Percentiles rank a stretch among this genome's conserved stretches.
These are phyloP conservation scores for Syngnathus rostellatus DNA, from an alignment of 2,797 vertebrate species.

Conservation along the genomic window DNA sequence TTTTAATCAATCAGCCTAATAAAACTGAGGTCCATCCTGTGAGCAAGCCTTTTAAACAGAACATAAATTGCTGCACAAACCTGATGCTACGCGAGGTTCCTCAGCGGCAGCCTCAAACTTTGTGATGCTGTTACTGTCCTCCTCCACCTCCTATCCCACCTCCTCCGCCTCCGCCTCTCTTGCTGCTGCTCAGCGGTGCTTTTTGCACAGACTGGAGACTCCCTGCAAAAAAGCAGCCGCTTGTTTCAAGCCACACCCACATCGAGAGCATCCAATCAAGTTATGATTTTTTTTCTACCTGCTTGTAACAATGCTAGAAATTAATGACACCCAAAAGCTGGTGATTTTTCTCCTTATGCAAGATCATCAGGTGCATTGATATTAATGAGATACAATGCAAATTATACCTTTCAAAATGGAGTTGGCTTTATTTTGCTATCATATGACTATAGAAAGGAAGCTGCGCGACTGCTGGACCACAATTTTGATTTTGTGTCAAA, in stretches of 20 bases:
- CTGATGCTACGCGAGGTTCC: conserved; percentile 25
- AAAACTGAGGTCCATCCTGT: background rate
- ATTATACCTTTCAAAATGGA: background rate
- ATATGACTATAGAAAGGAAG: too few species aligned
- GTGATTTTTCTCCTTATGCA: background rate
- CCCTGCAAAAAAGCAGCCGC: conserved; percentile 22
- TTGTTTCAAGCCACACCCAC: conserved; percentile 53
- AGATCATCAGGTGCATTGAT: background rate
- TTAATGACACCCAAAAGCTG: background rate
- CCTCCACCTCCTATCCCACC: conserved; percentile 14
- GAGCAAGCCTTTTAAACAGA: background rate
- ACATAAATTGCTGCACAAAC: conserved; percentile 31
- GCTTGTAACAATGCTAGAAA: background rate
- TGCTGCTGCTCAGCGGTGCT: conserved; percentile 18
- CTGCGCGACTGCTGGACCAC: too few species aligned
- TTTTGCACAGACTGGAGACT: conserved; percentile 19
- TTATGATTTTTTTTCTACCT: background rate
- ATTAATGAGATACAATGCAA: background rate
- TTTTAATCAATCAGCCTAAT: background rate
- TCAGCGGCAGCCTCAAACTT: conserved; percentile 53
- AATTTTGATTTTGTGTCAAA: too few species aligned
- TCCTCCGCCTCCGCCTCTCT: conserved; percentile 14
- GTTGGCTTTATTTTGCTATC: background rate
- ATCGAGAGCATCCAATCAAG: conserved; percentile 49
- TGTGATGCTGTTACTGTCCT: conserved; percentile 28